Conservation (phyloP, 2,888 invertebrate genomes). For the Athrips mouffetella region DNA sequence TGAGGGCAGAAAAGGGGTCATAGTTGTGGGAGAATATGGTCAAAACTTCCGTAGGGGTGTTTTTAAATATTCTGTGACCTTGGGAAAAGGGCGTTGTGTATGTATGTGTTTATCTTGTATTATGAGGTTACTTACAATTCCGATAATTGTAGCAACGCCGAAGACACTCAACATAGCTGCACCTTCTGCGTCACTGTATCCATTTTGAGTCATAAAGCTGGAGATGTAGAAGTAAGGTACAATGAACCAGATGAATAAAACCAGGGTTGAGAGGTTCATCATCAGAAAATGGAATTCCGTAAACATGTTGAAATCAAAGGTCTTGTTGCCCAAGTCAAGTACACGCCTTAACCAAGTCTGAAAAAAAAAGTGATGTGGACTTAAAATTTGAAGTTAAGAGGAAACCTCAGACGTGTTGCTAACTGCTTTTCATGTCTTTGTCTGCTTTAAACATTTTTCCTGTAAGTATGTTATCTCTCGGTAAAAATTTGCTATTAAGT, state of each 20-base stretch:
- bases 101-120: background rate
- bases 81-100: too few relatives aligned
- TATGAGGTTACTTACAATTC: constrained; percentile 84
- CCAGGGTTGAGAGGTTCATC: constrained; percentile 92
- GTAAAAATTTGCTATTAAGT: too few relatives aligned
- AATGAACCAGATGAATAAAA: constrained; percentile 95
- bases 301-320: constrained; percentile 91
- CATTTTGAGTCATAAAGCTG: constrained; percentile 82
- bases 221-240: constrained; percentile 96
- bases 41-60: too few relatives aligned
- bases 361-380: constrained; percentile 35
- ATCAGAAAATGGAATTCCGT: constrained; percentile 88
- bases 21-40: too few relatives aligned
- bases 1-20: too few relatives aligned
- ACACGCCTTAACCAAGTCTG: constrained; percentile 86
- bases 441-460: too few relatives aligned
- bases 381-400: background rate
- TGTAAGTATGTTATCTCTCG: too few relatives aligned
- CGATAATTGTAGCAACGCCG: constrained; percentile 92
- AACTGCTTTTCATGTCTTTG: too few relatives aligned
- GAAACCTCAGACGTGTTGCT: too few relatives aligned
- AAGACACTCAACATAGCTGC: constrained; percentile 90
- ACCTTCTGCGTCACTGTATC: constrained; percentile 82
- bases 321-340: constrained; percentile 81
- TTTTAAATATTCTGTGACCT: too few relatives aligned